Conservation (phyloP, 1,140 invertebrate species). For the Stegodyphus dumicola region DNA sequence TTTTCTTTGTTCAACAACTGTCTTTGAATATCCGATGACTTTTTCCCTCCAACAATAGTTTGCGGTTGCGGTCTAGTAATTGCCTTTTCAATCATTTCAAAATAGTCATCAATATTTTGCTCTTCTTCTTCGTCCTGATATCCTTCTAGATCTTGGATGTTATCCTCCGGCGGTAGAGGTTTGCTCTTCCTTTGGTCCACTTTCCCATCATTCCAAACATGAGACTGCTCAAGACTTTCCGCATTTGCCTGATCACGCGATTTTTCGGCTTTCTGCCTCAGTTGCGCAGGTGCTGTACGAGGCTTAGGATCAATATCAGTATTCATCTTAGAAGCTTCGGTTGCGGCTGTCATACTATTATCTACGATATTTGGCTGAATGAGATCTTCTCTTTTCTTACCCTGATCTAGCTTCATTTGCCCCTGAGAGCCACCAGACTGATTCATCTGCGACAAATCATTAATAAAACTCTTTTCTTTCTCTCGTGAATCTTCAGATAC, state of each 20-base stretch:
- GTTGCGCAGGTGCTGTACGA: neutral
- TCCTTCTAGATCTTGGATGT: conserved; percentile 35
- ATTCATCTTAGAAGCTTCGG: neutral
- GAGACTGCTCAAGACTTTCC: neutral
- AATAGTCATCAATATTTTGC: conserved; percentile 48
- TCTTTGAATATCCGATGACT: conserved; percentile 18
- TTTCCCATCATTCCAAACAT: neutral
- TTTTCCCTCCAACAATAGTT: conserved; percentile 12
- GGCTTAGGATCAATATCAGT: neutral
- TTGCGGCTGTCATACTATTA: neutral
- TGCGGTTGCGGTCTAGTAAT: conserved; percentile 19
- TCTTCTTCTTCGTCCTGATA: conserved; percentile 53
- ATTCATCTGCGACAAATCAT: conserved; percentile 21
- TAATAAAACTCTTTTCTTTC: conserved; percentile 29
- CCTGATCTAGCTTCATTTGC: neutral
- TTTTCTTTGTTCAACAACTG: conserved; percentile 28
- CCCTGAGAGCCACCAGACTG: conserved; percentile 7
- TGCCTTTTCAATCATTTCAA: conserved; percentile 52
- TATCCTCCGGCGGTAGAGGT: conserved; percentile 11
- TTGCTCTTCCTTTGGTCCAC: conserved; percentile 2
- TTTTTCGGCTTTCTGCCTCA: conserved; percentile 7
- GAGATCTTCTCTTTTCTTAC: conserved; percentile 9
- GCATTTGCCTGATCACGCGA: neutral
- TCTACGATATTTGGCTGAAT: conserved; percentile 34
- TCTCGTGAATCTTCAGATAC: neutral